phyloP scores from a whole-genome alignment of 1,140 invertebrate genomes.

The Drosophila miranda region DNA sequence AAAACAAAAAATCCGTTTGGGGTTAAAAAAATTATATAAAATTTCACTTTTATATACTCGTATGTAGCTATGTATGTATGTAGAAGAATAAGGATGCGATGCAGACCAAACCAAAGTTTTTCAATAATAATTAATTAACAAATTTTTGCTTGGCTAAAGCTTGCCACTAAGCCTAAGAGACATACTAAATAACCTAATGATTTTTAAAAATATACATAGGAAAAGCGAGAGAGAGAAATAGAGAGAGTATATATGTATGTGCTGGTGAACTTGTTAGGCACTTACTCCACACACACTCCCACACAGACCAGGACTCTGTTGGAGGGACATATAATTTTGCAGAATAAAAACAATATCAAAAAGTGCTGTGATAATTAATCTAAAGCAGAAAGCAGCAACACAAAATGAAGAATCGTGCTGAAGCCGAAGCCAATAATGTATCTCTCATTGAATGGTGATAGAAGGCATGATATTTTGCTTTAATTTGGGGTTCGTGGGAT shows the following conservation, averaged over 20 bases:
- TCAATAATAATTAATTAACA: conserved; percentile 40
- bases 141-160: conserved; percentile 48
- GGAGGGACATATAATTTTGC: conserved; percentile 64
- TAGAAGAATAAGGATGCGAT: conserved; percentile 4
- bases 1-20: conserved; percentile 3
- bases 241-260: background rate
- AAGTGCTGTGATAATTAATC: conserved; percentile 78
- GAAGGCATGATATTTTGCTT: background rate
- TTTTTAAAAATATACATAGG: conserved; percentile 37
- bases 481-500: background rate
- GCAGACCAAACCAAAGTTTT: conserved; percentile 46
- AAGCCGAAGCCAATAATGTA: conserved; percentile 7
- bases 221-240: conserved; percentile 14
- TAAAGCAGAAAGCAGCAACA: conserved; percentile 50
- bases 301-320: conserved; percentile 22
- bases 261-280: conserved; percentile 36
- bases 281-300: conserved; percentile 28
- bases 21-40: conserved; percentile 24
- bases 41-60: conserved; percentile 24
- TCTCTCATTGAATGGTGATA: background rate
- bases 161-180: conserved; percentile 31
- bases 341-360: conserved; percentile 74
- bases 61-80: conserved; percentile 19
- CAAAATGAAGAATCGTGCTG: conserved; percentile 4
- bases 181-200: conserved; percentile 14